Evolutionary conservation across 92 coral and sea anemone genomes (phyloP).

Genomic region (Pocillopora grandis): DNA sequence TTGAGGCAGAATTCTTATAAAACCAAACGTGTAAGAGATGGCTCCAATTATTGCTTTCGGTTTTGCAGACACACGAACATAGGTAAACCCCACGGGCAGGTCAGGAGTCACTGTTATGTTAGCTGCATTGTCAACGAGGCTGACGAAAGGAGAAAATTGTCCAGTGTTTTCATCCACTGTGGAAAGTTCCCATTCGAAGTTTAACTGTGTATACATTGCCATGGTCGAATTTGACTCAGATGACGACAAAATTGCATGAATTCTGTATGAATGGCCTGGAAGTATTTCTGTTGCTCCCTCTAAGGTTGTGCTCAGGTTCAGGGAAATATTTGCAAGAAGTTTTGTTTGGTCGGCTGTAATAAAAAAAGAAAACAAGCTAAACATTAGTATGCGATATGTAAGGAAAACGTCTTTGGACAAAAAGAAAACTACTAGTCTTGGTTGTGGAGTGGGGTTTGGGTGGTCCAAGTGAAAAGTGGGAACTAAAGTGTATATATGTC

Average conservation of each 20-base stretch:
- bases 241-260: constrained; percentile 32
- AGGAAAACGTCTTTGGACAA: neutral
- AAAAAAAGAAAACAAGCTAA: neutral
- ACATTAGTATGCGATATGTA: neutral
- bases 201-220: constrained; percentile 30
- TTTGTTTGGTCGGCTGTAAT: constrained; percentile 20
- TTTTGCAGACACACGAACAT: constrained; percentile 50
- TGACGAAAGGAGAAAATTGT: constrained; percentile 54
- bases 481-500: no score
- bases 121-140: constrained; percentile 34
- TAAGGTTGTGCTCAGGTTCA: constrained; percentile 44
- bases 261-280: constrained; percentile 27
- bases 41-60: constrained; percentile 65
- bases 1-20: constrained; percentile 63
- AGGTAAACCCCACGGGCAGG: constrained; percentile 55
- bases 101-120: constrained; percentile 42
- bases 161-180: constrained; percentile 51
- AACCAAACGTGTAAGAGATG: constrained; percentile 66
- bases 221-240: neutral
- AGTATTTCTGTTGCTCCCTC: constrained; percentile 40
- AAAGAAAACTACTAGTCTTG: neutral
- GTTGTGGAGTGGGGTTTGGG: no score
- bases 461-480: no score
- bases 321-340: constrained; percentile 53
- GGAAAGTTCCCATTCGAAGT: constrained; percentile 66